Conservation (phyloP, 2,113 vertebrate genomes). For the Piaya cayana region DNA sequence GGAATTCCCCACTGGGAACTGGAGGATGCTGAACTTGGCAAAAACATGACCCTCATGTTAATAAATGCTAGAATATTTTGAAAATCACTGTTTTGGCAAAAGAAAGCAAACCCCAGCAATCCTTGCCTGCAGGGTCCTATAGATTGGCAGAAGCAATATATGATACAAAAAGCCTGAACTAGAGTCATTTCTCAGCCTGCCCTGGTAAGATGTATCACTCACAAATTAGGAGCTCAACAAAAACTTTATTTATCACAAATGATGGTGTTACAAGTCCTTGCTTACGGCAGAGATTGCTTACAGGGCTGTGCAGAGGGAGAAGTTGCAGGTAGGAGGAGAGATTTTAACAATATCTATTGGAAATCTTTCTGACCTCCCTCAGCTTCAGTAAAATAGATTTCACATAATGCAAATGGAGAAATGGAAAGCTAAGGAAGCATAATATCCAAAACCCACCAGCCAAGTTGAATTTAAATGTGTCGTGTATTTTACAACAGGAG, state of each 20-base stretch:
- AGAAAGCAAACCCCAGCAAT: not conserved
- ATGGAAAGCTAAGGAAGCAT: not conserved
- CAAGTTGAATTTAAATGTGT: not conserved
- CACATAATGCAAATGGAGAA: not conserved
- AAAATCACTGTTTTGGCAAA: not conserved
- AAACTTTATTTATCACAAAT: not conserved
- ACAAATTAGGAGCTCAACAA: not conserved
- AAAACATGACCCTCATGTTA: not conserved
- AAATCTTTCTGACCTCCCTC: not conserved
- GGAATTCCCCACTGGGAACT: not conserved
- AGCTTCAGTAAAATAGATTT: not conserved
- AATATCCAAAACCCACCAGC: not conserved
- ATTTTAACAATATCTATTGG: not conserved
- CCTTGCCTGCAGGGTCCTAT: not conserved
- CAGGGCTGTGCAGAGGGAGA: not conserved
- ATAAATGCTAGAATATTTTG: not conserved
- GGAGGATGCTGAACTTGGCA: not conserved
- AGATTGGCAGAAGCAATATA: not conserved
- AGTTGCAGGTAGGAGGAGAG: not conserved
- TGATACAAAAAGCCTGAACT: not conserved
- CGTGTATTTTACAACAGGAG: not conserved
- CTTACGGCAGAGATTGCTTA: not conserved
- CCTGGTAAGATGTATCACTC: not conserved
- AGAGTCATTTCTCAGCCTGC: not conserved
- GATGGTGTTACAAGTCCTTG: not conserved